Evolutionary conservation across 2,797 vertebrate genomes (phyloP).

Genomic region (Amblyopsis hoosieri): DNA sequence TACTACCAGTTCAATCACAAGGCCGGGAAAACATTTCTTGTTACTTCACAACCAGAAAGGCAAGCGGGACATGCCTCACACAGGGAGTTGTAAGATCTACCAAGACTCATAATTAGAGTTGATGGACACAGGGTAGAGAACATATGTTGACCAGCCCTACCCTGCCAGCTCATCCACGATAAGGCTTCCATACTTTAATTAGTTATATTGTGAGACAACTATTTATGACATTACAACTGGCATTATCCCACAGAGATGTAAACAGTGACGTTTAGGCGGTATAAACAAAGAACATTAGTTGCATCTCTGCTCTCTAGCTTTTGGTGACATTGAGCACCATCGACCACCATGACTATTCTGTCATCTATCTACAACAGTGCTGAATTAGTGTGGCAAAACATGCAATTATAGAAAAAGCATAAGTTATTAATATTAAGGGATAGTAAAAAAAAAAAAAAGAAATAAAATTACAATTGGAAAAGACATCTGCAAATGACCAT

Average conservation of each 20-base stretch:
- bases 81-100: slow-evolving; percentile 34
- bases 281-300: slow-evolving; percentile 73
- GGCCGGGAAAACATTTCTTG: slow-evolving; percentile 51
- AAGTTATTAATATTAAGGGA: slow-evolving; percentile 74
- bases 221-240: slow-evolving; percentile 68
- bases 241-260: slow-evolving; percentile 73
- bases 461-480: slow-evolving; percentile 75
- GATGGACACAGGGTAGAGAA: slow-evolving; percentile 33
- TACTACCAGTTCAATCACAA: slow-evolving; percentile 58
- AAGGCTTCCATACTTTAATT: slow-evolving; percentile 71
- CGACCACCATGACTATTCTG: slow-evolving; percentile 53
- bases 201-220: slow-evolving; percentile 67
- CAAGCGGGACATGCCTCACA: slow-evolving; percentile 48
- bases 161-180: slow-evolving; percentile 55
- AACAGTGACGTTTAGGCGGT: slow-evolving; percentile 75
- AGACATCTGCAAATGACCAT: slow-evolving; percentile 76
- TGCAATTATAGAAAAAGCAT: slow-evolving; percentile 77
- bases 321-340: slow-evolving; percentile 58
- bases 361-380: slow-evolving; percentile 75
- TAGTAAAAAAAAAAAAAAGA: slow-evolving; percentile 72
- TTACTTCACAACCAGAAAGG: slow-evolving; percentile 49
- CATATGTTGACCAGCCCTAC: slow-evolving; percentile 55
- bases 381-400: slow-evolving; percentile 80
- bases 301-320: slow-evolving; percentile 63
- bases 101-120: slow-evolving; percentile 43